Conservation (phyloP, 2,797 vertebrate genomes). For the Sciurus carolinensis region DNA sequence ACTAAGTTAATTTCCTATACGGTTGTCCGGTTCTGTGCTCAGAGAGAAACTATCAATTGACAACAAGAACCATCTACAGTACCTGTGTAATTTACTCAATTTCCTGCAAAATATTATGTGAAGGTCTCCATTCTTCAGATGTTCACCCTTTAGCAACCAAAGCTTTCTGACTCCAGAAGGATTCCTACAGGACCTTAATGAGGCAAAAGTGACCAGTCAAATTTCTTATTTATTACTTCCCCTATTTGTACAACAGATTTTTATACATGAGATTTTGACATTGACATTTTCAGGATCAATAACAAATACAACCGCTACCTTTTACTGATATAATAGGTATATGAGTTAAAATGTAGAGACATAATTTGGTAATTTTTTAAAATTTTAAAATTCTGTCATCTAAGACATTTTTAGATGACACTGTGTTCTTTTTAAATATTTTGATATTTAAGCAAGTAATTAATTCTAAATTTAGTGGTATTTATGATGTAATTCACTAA, state of each 20-base stretch:
- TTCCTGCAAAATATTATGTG: background rate
- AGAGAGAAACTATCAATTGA: background rate
- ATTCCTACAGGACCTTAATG: background rate
- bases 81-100: background rate
- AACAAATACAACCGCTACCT: background rate
- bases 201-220: background rate
- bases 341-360: constrained; percentile 11
- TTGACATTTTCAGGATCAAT: constrained; percentile 45
- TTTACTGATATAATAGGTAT: background rate
- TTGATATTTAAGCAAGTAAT: constrained; percentile 28
- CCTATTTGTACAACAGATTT: background rate
- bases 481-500: background rate
- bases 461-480: background rate
- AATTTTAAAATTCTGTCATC: background rate
- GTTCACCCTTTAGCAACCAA: constrained; percentile 4
- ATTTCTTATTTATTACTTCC: background rate
- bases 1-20: background rate
- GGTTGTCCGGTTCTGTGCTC: background rate
- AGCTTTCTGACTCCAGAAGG: background rate
- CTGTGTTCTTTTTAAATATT: constrained; percentile 9
- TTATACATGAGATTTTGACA: background rate
- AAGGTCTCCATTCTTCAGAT: background rate
- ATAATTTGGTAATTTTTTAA: background rate
- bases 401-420: constrained; percentile 2
- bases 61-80: background rate